phyloP scores from a whole-genome alignment of 2,113 vertebrate species.

The Rhinolophus ferrumequinum region DNA sequence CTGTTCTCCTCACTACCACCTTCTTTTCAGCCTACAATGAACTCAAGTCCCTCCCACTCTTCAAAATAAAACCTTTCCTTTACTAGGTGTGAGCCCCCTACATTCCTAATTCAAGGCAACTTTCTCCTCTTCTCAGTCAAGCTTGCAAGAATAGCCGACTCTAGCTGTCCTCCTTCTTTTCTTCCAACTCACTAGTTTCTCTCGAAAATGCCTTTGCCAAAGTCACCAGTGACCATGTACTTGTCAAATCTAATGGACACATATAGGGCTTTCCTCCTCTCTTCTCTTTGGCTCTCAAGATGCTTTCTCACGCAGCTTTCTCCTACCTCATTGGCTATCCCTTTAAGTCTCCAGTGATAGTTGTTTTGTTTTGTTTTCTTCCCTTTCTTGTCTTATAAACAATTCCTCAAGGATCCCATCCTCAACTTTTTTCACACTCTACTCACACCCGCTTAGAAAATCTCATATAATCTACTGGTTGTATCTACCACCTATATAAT shows the following conservation, averaged over 20 bases:
- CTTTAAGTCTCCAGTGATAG: not conserved
- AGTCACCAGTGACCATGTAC: not conserved
- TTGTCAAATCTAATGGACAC: not conserved
- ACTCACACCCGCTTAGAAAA: not conserved
- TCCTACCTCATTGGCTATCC: not conserved
- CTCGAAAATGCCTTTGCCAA: not conserved
- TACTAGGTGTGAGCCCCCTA: not conserved
- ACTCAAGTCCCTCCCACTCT: not conserved
- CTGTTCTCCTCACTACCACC: not conserved
- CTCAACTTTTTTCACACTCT: not conserved
- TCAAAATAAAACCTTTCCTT: not conserved
- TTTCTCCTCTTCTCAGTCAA: not conserved
- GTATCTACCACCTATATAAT: not conserved
- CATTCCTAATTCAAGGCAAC: not conserved
- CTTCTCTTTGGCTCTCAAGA: not conserved
- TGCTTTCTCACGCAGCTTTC: not conserved
- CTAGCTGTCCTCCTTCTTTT: not conserved
- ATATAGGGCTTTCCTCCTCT: not conserved
- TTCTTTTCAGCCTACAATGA: not conserved
- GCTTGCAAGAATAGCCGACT: not conserved
- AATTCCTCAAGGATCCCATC: not conserved
- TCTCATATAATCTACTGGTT: not conserved
- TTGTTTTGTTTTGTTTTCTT: not conserved
- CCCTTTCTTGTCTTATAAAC: not conserved
- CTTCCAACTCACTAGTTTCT: not conserved